Percentiles rank a stretch among this genome's conserved stretches.
phyloP scores from a whole-genome alignment of 2,113 vertebrate species.

The Lanius ludovicianus region DNA sequence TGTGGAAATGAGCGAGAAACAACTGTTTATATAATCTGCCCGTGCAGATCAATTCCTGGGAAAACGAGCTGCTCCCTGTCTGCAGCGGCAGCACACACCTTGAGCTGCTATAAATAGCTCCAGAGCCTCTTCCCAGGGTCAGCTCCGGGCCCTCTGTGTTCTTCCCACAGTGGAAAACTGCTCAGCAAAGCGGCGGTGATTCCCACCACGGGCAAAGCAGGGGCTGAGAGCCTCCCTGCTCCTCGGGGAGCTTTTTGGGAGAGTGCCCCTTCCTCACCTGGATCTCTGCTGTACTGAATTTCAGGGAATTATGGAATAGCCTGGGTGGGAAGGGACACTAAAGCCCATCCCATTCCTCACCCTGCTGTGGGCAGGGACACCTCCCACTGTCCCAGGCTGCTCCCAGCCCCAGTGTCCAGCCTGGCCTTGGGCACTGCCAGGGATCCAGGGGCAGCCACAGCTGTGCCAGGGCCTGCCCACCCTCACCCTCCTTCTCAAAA shows the following conservation, averaged over 20 bases:
- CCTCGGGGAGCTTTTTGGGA: background rate
- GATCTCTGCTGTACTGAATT: background rate
- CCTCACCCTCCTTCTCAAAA: background rate
- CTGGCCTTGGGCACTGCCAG: background rate
- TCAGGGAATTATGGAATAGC: background rate
- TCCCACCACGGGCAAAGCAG: rapidly evolving
- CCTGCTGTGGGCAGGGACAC: background rate
- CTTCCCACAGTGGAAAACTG: background rate
- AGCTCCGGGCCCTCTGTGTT: background rate
- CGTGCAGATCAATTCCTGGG: background rate
- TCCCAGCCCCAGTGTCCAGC: rapidly evolving
- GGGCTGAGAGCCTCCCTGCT: background rate
- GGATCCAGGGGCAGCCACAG: background rate
- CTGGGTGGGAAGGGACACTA: background rate
- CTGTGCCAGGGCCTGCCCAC: background rate
- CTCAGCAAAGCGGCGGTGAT: background rate
- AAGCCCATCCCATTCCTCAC: background rate
- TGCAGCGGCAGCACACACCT: background rate
- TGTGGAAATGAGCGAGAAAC: slow-evolving; percentile 13
- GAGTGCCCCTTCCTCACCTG: background rate
- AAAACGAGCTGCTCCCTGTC: background rate
- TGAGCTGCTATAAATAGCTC: background rate
- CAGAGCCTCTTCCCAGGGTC: background rate
- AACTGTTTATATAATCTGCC: background rate
- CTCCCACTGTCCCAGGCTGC: rapidly evolving